Conservation (phyloP, 1,140 invertebrate genomes). For the Drosophila sturtevanti region DNA sequence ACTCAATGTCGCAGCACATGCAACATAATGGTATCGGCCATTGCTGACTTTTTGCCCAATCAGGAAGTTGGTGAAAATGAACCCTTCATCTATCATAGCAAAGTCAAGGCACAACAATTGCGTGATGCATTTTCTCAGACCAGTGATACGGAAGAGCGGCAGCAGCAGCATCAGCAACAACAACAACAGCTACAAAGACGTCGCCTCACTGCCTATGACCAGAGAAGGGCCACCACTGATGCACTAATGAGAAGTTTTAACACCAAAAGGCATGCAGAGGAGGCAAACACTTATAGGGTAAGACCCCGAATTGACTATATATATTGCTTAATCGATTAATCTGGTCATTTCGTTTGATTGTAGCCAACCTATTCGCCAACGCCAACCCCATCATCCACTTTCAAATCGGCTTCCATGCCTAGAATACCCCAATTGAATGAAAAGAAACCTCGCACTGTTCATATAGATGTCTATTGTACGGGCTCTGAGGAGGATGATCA, state of each 20-base stretch:
- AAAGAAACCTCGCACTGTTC: constrained; percentile 88
- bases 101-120: constrained; percentile 72
- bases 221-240: constrained; percentile 74
- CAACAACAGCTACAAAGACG: constrained; percentile 3
- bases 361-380: constrained; percentile 67
- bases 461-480: constrained; percentile 91
- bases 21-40: constrained; percentile 86
- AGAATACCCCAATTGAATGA: constrained; percentile 78
- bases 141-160: constrained; percentile 72
- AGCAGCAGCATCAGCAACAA: constrained; percentile 8
- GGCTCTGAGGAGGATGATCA: constrained; percentile 87
- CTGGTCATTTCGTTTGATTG: neutral
- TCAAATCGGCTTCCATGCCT: constrained; percentile 75
- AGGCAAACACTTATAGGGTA: constrained; percentile 79
- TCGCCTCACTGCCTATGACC: constrained; percentile 58
- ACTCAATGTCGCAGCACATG: constrained; percentile 87
- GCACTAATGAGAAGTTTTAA: constrained; percentile 56
- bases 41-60: constrained; percentile 73
- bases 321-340: neutral
- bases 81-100: constrained; percentile 76
- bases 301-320: neutral
- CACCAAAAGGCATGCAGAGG: constrained; percentile 65
- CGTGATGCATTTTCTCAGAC: constrained; percentile 80
- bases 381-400: constrained; percentile 65
- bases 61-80: constrained; percentile 32